Base-by-base conservation (phyloP, 2,797 vertebrate species). In the Apodemus agrarius region DNA sequence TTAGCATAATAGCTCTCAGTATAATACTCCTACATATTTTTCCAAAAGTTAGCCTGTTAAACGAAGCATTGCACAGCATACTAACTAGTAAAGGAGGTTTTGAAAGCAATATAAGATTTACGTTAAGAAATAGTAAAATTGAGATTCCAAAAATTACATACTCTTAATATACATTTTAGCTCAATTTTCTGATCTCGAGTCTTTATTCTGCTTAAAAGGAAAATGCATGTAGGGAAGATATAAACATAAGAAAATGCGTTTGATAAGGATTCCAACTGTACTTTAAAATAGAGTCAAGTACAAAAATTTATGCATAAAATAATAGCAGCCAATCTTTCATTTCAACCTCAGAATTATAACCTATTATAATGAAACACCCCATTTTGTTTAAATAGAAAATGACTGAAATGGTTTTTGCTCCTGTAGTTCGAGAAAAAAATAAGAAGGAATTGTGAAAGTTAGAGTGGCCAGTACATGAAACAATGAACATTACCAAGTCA, bases 41-140 rank as follows among this genome's bases (percentile, higher is more conserved):
- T 29, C 54, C 29, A 88, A 95, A 94, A 90, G 14, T 86, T 96
- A 80, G 24, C 75, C 84, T 95, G 63, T 69, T 96, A 93, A 93
- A 96, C 61, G 89, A 92, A 90, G 13, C 79, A 85, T 92, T 97
- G 89, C 78, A 82, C 54, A 94, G 84, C 61, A 80, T 2, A 87
- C 14, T 40, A 87, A 87, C 12, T 40, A 87, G 29, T 79, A 96
- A 94, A 46, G 14, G 78, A 89, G n/a, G 46, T 94, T 96, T 96
- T 90, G 52, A 97, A 96, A 95, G 76, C 65, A 95, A 95, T 96
- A 95, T 95, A 29, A 69, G 43, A 97, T 94, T 97, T 90, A 96
- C 67, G 49, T 92, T 93, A 95, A 95, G 82, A 94, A 97, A 95
- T 2, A 87, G 80, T 29, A 93, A 95, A 96, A 94, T 96, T 91